These are phyloP conservation scores for Aleadryas rufinucha DNA, from an alignment of 2,113 vertebrate species.

Conservation along the genomic window DNA sequence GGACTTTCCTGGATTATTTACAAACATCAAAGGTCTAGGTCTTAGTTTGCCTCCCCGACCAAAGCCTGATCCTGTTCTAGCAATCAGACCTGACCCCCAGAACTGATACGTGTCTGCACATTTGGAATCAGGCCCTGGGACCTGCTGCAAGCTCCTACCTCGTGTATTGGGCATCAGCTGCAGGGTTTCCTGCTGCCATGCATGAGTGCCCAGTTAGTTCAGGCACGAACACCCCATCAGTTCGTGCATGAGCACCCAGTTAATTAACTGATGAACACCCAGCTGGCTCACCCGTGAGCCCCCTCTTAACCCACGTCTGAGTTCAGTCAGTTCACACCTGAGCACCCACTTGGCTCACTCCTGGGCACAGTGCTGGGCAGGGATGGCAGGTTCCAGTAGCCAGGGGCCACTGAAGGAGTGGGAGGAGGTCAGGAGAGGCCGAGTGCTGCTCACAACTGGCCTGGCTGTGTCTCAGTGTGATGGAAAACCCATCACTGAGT, in stretches of 20 bases:
- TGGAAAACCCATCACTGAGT: not conserved
- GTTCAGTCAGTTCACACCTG: not conserved
- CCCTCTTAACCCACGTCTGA: not conserved
- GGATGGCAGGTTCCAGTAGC: not conserved
- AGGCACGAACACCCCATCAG: not conserved
- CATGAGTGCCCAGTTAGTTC: not conserved
- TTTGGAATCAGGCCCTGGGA: not conserved
- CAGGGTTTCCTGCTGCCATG: not conserved
- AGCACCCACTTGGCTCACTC: not conserved
- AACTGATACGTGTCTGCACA: not conserved
- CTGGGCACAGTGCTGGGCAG: not conserved
- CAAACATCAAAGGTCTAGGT: not conserved
- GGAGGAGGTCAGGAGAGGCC: not conserved
- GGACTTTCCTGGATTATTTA: not conserved
- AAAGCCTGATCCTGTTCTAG: not conserved
- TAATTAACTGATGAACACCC: not conserved
- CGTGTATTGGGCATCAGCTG: not conserved
- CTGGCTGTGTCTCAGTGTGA: accelerated
- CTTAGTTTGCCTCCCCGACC: not conserved
- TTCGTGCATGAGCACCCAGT: not conserved
- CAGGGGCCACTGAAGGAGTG: not conserved
- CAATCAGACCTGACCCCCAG: not conserved
- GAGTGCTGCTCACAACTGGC: not conserved
- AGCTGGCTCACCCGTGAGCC: not conserved
- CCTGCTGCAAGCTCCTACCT: not conserved